Conservation (phyloP, 2,113 vertebrate genomes). For the Diadophis punctatus region DNA sequence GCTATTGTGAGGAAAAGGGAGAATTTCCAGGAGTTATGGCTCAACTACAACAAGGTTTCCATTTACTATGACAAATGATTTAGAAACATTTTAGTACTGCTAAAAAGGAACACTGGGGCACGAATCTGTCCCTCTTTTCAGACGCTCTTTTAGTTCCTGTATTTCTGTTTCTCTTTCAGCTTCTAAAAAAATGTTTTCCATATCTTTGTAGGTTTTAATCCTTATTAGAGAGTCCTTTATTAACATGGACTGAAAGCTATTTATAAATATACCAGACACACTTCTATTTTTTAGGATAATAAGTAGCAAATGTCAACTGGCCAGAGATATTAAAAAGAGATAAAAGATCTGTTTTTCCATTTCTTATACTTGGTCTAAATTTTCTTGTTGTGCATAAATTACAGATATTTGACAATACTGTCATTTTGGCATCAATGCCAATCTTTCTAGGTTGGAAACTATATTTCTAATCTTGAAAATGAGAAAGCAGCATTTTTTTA, state of each 20-base stretch:
- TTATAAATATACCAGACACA: neutral
- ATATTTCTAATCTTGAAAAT: neutral
- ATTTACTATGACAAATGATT: neutral
- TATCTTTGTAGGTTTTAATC: neutral
- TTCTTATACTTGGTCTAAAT: neutral
- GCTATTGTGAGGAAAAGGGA: neutral
- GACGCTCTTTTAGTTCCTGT: neutral
- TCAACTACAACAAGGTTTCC: neutral
- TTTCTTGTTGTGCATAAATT: neutral
- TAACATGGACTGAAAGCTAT: neutral
- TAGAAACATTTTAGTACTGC: neutral
- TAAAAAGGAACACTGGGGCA: neutral
- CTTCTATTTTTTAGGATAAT: neutral
- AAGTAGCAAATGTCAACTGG: neutral
- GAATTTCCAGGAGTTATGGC: neutral
- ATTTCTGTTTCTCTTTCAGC: neutral
- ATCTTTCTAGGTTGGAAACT: neutral
- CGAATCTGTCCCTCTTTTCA: neutral
- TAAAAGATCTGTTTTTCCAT: neutral
- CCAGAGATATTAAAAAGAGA: neutral
- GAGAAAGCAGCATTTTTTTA: neutral
- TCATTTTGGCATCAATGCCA: neutral
- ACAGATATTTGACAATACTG: neutral
- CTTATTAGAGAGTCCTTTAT: neutral
- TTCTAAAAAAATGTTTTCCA: neutral